Evolutionary conservation across 2,113 vertebrate genomes (phyloP).

Genomic region (Oxygymnocypris stewartii): DNA sequence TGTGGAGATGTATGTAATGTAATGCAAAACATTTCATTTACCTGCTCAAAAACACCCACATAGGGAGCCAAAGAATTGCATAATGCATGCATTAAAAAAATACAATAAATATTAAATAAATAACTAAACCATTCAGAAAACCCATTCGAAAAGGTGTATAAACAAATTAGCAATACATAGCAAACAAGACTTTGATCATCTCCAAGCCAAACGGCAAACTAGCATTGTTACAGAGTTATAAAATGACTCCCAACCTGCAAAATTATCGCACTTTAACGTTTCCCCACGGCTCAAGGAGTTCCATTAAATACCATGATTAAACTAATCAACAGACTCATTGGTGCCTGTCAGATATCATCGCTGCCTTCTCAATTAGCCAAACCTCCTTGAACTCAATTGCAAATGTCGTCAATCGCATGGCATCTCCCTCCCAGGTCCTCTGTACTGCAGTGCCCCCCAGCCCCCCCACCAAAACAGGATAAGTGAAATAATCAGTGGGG

Average conservation of each 20-base stretch:
- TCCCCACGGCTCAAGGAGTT: constrained; percentile 75
- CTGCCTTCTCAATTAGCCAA: constrained; percentile 79
- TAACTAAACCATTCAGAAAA: constrained; percentile 18
- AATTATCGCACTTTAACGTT: constrained; percentile 73
- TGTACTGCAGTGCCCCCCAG: constrained; percentile 21
- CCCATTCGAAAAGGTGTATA: background rate
- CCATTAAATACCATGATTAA: constrained; percentile 79
- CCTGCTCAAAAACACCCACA: background rate
- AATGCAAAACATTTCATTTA: background rate
- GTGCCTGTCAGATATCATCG: constrained; percentile 78
- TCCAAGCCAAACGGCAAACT: constrained; percentile 17
- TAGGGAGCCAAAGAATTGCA: background rate
- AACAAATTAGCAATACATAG: constrained; percentile 36
- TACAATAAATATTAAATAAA: background rate
- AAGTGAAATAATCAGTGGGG: constrained; percentile 25
- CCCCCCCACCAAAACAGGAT: constrained; percentile 16
- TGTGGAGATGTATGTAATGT: background rate
- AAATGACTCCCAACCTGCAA: constrained; percentile 42
- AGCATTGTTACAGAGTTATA: background rate
- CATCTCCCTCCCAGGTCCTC: constrained; percentile 59
- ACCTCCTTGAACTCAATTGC: constrained; percentile 78
- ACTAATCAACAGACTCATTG: constrained; percentile 77
- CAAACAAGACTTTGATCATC: constrained; percentile 36
- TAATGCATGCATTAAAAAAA: background rate
- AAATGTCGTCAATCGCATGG: constrained; percentile 56